Evolutionary conservation across 2,797 vertebrate genomes (phyloP), one percentile per base, ranked within the genome.

Genomic region (Pseudomugil tenellus): DNA sequence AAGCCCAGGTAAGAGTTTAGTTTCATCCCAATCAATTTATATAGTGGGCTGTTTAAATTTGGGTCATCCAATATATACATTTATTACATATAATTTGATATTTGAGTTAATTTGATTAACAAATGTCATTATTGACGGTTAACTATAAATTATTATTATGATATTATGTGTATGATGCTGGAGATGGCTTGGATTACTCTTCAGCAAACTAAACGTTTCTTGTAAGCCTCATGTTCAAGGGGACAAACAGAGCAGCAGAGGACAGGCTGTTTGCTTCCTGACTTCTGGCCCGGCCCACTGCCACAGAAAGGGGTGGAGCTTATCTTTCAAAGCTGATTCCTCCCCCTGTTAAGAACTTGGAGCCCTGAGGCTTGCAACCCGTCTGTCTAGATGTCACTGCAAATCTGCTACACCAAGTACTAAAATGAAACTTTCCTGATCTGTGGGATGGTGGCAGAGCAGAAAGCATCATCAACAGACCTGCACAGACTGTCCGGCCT

Each of bases 41-140:
- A 84, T 79, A 70, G 87, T 92, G 92, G 90, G 89, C 89, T 91
- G 84, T 92, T 92, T 89, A 83, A 46, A 92, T 90, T 90, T 92
- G 87, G 87, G 84, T 93, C 86, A 83, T 84, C 82, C 80, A 60
- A 85, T 87, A 87, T 93, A 88, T 92, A 89, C 57, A 87, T 91
- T 76, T 89, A 91, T 87, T 81, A 85, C 84, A 83, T 81, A 87
- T 86, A 79, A 88, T 92, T 90, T 91, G 81, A 90, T 90, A 89
- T 78, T 66, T 66, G 52, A 52, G 41, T 74, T 62, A 59, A 73
- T 77, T 77, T 70, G 55, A 93, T 91, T 91, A 91, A 91, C 87
- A 84, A 85, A 84, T 86, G 80, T 88, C 78, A 75, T 79, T 82
- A 84, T 89, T 89, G 87, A 83, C 76, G 80, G 82, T 84, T 87